Percentiles rank a stretch among this genome's conserved stretches.
These are phyloP conservation scores for Baronia brevicornis DNA, from an alignment of 2,888 invertebrate species.

Conservation along the genomic window DNA sequence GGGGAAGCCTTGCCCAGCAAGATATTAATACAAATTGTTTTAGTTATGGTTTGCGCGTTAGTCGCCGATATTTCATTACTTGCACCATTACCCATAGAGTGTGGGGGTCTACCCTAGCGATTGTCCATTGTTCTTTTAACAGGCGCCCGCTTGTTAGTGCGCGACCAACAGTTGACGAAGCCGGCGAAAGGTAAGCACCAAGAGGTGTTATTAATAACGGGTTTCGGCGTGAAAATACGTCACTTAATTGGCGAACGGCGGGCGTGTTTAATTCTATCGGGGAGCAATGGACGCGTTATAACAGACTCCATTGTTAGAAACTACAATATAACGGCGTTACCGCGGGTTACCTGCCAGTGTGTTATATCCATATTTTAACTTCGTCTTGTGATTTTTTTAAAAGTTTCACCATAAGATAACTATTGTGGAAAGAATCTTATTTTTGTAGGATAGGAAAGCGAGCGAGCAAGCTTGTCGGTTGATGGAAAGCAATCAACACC, in stretches of 20 bases:
- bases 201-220: slow-evolving; percentile 55
- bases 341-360: too few relatives aligned
- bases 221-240: slow-evolving; percentile 47
- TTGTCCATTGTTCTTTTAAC: slow-evolving; percentile 74
- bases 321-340: too few relatives aligned
- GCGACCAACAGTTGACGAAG: slow-evolving; percentile 32
- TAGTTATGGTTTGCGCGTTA: too few relatives aligned
- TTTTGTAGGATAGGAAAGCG: too few relatives aligned
- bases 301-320: slow-evolving; percentile 9
- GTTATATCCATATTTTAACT: too few relatives aligned
- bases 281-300: slow-evolving; percentile 17
- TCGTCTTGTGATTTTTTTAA: too few relatives aligned
- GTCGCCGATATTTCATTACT: slow-evolving; percentile 18
- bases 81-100: slow-evolving; percentile 24
- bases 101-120: slow-evolving; percentile 38
- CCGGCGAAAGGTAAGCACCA: slow-evolving; percentile 29
- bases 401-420: too few relatives aligned
- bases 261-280: slow-evolving; percentile 22
- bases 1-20: too few relatives aligned
- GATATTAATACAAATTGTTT: too few relatives aligned
- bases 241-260: slow-evolving; percentile 37
- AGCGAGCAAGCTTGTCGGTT: too few relatives aligned
- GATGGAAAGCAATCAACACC: too few relatives aligned
- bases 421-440: too few relatives aligned
- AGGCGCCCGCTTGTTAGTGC: slow-evolving; percentile 63